phyloP scores from a whole-genome alignment of 2,113 vertebrate species.

The Calidris pugnax region DNA sequence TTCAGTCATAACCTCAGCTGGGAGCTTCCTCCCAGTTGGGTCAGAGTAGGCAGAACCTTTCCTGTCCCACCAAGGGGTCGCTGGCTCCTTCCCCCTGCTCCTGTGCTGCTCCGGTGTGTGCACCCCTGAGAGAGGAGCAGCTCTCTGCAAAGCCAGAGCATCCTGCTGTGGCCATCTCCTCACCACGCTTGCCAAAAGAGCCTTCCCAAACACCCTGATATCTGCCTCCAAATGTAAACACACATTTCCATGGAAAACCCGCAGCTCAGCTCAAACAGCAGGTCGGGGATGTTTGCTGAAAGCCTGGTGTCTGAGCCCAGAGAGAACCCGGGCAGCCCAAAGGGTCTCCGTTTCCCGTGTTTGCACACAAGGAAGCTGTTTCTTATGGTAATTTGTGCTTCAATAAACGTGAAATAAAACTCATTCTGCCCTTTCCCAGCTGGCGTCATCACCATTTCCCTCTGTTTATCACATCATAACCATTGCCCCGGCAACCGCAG shows the following conservation, averaged over 20 bases:
- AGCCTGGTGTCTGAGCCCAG: not conserved
- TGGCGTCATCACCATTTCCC: constrained; percentile 12
- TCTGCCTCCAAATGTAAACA: not conserved
- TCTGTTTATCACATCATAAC: constrained; percentile 40
- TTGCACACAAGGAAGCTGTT: not conserved
- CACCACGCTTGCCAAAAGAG: not conserved
- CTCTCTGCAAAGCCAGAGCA: not conserved
- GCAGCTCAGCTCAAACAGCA: not conserved
- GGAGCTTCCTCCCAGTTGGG: not conserved
- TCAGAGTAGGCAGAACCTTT: not conserved
- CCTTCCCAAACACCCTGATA: not conserved
- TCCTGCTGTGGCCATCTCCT: not conserved
- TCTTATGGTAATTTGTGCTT: constrained; percentile 56
- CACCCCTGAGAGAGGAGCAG: not conserved
- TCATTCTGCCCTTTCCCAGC: constrained; percentile 40
- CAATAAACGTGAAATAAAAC: constrained; percentile 38
- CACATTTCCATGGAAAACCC: not conserved
- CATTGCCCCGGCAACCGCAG: not conserved
- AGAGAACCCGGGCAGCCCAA: not conserved
- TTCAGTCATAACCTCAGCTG: not conserved
- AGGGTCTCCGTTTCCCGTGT: not conserved
- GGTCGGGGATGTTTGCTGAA: not conserved
- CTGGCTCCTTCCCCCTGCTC: not conserved
- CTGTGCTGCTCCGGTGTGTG: rapidly evolving
- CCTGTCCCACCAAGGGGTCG: rapidly evolving